Base-by-base conservation (phyloP, 2,888 invertebrate genomes). In the Nezara viridula region DNA sequence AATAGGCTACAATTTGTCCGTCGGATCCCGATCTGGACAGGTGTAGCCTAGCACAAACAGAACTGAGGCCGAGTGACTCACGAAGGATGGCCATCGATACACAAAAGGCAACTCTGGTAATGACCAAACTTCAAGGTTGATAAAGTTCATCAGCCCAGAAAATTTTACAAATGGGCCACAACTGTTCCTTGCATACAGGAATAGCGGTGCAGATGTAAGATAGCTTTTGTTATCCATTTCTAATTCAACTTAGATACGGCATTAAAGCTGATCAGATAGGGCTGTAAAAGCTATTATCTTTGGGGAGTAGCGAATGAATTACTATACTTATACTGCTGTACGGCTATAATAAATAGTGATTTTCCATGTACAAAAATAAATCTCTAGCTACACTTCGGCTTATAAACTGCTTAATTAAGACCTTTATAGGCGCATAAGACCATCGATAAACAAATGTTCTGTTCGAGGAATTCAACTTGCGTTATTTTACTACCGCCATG, bases 231-330 rank as follows among this genome's bases (percentile, higher is more conserved):
- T 81, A 44, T n/a, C 81, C 81, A 81, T 81, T 44, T n/a, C 81
- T 81, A 81, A 81, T 81, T 10, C 44, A 44, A 44, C 44, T 81
- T 81, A 81, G 81, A 47, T n/a, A 81, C 81, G 81, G 81, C 44
- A 44, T 81, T 81, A 81, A 81, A 81, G n/a, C 44, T 40, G 37
- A 81, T 81, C 81, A 81, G 81, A 81, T 81, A 81, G 44, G 81
- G 81, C 81, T 81, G 81, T 81, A 81, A 47, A 81, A 81, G 81
- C 81, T 44, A 81, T 81, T 44, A 81, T 44, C 81, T 81, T 81
- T 47, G 44, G 81, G 81, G 81, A 81, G 81, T 44, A 47, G 81
- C 40, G 81, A 81, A 81, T 81, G 81, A 81, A 81, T 81, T 81
- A 81, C 81, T 44, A 81, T 81, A 81, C 81, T 81, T 44, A 81